Conservation (phyloP, 2,888 invertebrate species). For the Heteromurus nitidus region DNA sequence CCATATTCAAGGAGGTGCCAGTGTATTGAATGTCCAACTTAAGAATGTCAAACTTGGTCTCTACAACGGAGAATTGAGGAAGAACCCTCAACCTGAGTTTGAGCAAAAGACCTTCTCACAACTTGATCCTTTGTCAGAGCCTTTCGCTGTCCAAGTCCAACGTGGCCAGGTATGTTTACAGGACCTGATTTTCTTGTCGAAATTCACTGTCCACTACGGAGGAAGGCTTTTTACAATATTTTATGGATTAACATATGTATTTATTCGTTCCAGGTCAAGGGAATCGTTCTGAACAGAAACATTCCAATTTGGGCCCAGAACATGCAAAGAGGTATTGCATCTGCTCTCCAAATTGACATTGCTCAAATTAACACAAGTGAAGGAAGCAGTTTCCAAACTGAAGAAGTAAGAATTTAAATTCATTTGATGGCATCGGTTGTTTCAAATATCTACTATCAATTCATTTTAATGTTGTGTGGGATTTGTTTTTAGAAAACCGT, state of each 20-base stretch:
- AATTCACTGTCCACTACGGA: no score
- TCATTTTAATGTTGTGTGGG: no score
- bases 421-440: no score
- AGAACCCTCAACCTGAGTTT: slow-evolving; percentile 22
- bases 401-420: slow-evolving; percentile 62
- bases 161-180: slow-evolving; percentile 63
- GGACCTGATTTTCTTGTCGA: no score
- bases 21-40: slow-evolving; percentile 66
- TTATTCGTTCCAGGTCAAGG: slow-evolving; percentile 58
- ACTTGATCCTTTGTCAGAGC: slow-evolving; percentile 70
- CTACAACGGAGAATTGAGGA: slow-evolving; percentile 69
- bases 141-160: slow-evolving; percentile 70
- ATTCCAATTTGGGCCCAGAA: slow-evolving; percentile 72
- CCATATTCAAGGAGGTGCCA: slow-evolving; percentile 68
- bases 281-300: slow-evolving; percentile 66
- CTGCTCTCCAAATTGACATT: slow-evolving; percentile 69
- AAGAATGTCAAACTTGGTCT: slow-evolving; percentile 68
- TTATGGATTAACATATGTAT: slow-evolving; percentile 3
- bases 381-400: slow-evolving; percentile 53
- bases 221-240: no score
- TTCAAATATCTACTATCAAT: no score
- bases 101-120: slow-evolving; percentile 65
- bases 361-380: slow-evolving; percentile 53
- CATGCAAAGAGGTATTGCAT: slow-evolving; percentile 72
- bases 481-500: slow-evolving; percentile 71